Percentiles rank a stretch among this genome's conserved stretches.
phyloP scores from a whole-genome alignment of 2,888 invertebrate genomes.

The Helleia helle region DNA sequence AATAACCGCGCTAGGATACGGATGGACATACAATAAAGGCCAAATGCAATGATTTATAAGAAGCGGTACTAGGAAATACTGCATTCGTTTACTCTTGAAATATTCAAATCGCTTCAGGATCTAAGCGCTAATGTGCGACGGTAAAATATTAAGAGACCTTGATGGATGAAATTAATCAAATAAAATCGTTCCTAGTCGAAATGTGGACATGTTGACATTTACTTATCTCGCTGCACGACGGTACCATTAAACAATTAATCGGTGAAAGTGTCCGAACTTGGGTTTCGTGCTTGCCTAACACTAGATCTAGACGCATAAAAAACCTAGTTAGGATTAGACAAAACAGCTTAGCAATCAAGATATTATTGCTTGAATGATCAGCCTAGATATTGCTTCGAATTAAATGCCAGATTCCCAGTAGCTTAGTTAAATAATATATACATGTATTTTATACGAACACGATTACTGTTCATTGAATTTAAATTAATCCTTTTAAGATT shows the following conservation, averaged over 20 bases:
- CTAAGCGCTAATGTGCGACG: slow-evolving; percentile 40
- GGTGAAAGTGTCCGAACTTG: slow-evolving; percentile 54
- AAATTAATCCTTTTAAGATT: slow-evolving; percentile 26
- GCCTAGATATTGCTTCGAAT: slow-evolving; percentile 49
- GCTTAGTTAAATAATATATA: slow-evolving; percentile 34
- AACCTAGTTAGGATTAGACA: slow-evolving; percentile 66
- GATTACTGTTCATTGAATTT: slow-evolving; percentile 23
- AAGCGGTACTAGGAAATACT: slow-evolving; percentile 19
- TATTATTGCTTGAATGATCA: slow-evolving; percentile 65
- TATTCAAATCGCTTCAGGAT: slow-evolving; percentile 24
- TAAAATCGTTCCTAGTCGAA: slow-evolving; percentile 43
- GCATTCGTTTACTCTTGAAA: slow-evolving; percentile 20
- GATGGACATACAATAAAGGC: slow-evolving; percentile 17
- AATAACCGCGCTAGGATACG: slow-evolving; percentile 1
- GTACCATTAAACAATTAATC: slow-evolving; percentile 53
- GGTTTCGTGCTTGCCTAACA: slow-evolving; percentile 37
- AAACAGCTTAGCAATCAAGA: slow-evolving; percentile 66
- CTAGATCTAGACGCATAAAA: slow-evolving; percentile 44
- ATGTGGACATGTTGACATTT: slow-evolving; percentile 61
- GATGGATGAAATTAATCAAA: slow-evolving; percentile 28
- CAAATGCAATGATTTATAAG: slow-evolving; percentile 18
- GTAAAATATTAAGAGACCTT: slow-evolving; percentile 28
- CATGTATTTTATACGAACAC: slow-evolving; percentile 17
- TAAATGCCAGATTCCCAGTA: slow-evolving; percentile 73
- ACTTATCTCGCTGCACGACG: slow-evolving; percentile 43